These are phyloP conservation scores for Xylocopa sonorina DNA, from an alignment of 1,140 invertebrate genomes.

Conservation along the genomic window DNA sequence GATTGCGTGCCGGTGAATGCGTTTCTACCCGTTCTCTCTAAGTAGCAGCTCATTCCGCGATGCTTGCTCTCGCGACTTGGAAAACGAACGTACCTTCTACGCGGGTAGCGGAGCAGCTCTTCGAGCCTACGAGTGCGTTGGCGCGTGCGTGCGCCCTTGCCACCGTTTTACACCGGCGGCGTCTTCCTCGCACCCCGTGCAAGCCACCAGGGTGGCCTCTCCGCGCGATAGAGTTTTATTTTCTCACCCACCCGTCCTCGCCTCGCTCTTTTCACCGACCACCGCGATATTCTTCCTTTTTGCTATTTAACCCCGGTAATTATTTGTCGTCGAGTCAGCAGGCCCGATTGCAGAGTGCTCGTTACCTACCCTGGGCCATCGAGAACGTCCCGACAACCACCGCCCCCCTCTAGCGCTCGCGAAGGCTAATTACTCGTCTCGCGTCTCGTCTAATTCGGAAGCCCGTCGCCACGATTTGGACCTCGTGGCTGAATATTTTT, in stretches of 20 bases:
- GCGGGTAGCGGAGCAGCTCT: constrained; percentile 14
- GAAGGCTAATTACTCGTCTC: constrained; percentile 28
- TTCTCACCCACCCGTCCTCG: neutral
- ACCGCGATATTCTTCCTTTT: neutral
- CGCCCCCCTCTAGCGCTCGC: neutral
- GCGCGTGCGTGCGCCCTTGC: neutral
- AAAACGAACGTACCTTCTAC: constrained; percentile 49
- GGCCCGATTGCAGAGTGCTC: constrained; percentile 9
- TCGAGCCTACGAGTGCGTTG: constrained; percentile 25
- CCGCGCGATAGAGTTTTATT: constrained; percentile 16
- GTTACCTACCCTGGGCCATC: constrained; percentile 9
- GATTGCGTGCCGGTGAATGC: constrained; percentile 74
- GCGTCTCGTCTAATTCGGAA: neutral
- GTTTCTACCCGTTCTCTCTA: constrained; percentile 72
- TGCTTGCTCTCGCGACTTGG: constrained; percentile 55
- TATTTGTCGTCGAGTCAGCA: constrained; percentile 23
- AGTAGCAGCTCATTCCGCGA: constrained; percentile 76
- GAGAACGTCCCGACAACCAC: neutral
- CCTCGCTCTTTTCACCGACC: constrained; percentile 25
- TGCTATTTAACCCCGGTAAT: constrained; percentile 35
- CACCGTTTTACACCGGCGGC: neutral
- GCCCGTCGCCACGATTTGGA: neutral
- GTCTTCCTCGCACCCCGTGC: neutral
- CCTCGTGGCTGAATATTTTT: too few species aligned
- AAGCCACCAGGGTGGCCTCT: neutral